phyloP scores from a whole-genome alignment of 1,140 invertebrate species.

The Magallana gigas region DNA sequence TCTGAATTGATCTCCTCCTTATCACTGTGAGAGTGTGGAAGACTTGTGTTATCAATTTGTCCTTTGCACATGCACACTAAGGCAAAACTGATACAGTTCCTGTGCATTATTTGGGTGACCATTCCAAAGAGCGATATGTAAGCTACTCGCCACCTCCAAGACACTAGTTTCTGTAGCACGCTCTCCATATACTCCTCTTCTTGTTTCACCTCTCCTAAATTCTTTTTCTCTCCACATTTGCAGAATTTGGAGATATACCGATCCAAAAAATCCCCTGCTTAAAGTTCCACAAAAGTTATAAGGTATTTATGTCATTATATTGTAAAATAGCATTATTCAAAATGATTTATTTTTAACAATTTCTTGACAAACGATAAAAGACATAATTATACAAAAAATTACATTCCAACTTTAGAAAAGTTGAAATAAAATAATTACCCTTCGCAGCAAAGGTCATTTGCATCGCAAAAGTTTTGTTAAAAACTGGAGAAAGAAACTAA shows the following conservation, averaged over 20 bases:
- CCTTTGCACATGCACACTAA: constrained; percentile 59
- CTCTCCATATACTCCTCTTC: not conserved
- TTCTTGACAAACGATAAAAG: too few relatives aligned
- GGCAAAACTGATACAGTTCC: constrained; percentile 63
- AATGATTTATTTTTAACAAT: too few relatives aligned
- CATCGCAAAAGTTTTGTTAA: too few relatives aligned
- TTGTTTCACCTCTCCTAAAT: not conserved
- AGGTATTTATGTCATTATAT: too few relatives aligned
- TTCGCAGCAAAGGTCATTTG: too few relatives aligned
- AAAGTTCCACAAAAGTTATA: not conserved
- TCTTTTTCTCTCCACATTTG: not conserved
- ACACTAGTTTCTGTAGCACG: constrained; percentile 43
- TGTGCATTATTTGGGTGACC: constrained; percentile 55
- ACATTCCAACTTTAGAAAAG: too few relatives aligned
- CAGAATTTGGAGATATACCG: not conserved
- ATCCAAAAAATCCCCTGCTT: not conserved
- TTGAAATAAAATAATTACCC: too few relatives aligned
- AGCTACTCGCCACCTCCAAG: constrained; percentile 61
- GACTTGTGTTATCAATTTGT: not conserved
- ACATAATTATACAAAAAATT: too few relatives aligned
- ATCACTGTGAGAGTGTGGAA: not conserved
- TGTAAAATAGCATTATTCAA: too few relatives aligned
- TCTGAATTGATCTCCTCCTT: not conserved
- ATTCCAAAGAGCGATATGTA: constrained; percentile 50
- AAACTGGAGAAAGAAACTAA: too few relatives aligned